Base-by-base conservation (phyloP, 2,113 vertebrate species). In the Hippocampus abdominalis region DNA sequence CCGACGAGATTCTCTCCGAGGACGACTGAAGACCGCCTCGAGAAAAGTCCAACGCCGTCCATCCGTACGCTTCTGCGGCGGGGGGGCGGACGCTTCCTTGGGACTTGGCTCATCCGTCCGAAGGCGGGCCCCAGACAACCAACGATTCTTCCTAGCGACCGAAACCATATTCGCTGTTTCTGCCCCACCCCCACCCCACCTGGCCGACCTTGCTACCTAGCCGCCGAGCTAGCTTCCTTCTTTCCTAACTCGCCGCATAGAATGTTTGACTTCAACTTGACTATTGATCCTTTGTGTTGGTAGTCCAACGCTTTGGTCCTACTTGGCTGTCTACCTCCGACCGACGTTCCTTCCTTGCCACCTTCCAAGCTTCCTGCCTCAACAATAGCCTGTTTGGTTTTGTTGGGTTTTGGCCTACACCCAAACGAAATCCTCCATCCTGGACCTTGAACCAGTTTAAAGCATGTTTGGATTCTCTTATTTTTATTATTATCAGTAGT, bases 1-100 rank as follows among this genome's bases (percentile, higher is more conserved):
- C 87, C 1, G 86, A 89, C 1, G 86, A 91, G 8, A 32, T 65
- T 42, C 78, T 87, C 51, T 91, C 90, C 4, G 90, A 89, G 79
- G 88, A 88, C 23, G 88, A 91, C 77, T 87, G 82, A 86, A 10
- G 64, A 68, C 3, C 13, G 7, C 2, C 3, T 1, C 3, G 23
- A 2, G 63, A 3, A 16, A 21, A 6, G 54, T 3, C 10, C 8
- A 57, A n/a, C 4, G 9, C 21, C 15, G 40, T 0, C 2, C 10
- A 49, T 1, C 1, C 4, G 0, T 60, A 87, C 84, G 86, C 84
- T 2, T 32, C 13, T 27, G 13, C 25, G 69, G 70, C 56, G 70
- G 71, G 78, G 32, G 32, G 32, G 32, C 32, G 32, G 32, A 36
- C 32, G 32, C 32, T 36, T 36, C 32, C 32, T 36, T 6, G 32